phyloP scores from a whole-genome alignment of 2,113 vertebrate species.

The Synchiropus splendidus region DNA sequence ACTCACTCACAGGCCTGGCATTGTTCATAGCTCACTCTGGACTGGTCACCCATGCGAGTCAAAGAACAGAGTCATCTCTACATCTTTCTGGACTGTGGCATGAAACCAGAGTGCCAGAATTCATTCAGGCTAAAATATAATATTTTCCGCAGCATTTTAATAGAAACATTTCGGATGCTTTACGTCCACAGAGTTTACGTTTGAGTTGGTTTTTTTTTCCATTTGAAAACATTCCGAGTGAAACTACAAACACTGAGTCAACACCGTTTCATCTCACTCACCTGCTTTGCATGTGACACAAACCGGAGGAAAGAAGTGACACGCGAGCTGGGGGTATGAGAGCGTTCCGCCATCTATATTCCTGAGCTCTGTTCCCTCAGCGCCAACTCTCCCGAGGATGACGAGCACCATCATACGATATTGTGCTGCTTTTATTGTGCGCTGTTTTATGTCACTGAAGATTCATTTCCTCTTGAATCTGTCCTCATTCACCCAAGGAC shows the following conservation, averaged over 20 bases:
- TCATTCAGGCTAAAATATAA: too few species aligned
- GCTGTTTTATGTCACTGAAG: conserved; percentile 50
- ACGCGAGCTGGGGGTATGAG: conserved; percentile 34
- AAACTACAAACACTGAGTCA: conserved; percentile 23
- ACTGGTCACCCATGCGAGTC: too few species aligned
- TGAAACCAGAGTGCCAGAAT: too few species aligned
- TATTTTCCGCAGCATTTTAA: too few species aligned
- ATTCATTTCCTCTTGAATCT: conserved; percentile 56
- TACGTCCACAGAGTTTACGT: too few species aligned
- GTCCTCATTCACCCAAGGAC: conserved; percentile 65
- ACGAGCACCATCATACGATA: conserved; percentile 43
- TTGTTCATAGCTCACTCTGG: too few species aligned
- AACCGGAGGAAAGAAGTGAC: conserved; percentile 21
- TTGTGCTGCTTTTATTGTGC: conserved; percentile 48
- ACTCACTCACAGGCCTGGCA: too few species aligned
- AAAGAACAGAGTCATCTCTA: too few species aligned
- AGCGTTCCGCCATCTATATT: conserved; percentile 45
- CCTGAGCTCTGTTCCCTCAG: conserved; percentile 45
- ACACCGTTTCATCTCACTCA: conserved; percentile 21
- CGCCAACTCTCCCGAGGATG: conserved; percentile 50
- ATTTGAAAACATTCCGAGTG: conserved; percentile 33
- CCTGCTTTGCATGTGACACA: conserved; percentile 27
- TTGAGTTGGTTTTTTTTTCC: conserved; percentile 3
- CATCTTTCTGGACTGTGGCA: too few species aligned
- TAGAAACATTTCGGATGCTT: too few species aligned